Conservation (phyloP, 2,113 vertebrate species). For the Urocynchramus pylzowi region DNA sequence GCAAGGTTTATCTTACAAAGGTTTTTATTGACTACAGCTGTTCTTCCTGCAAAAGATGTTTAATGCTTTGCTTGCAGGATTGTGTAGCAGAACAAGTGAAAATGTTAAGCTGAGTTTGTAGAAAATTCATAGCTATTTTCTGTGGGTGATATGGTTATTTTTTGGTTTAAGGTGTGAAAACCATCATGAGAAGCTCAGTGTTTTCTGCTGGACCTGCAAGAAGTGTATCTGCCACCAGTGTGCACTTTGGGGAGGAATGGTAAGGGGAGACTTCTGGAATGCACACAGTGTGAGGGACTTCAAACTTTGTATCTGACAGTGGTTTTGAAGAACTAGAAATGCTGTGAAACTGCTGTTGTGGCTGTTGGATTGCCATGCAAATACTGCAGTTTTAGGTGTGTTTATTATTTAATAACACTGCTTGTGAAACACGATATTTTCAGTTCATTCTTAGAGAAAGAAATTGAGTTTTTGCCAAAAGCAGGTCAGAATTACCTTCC, state of each 20-base stretch:
- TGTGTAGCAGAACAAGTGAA: neutral
- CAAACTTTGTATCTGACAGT: neutral
- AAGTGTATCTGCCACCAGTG: conserved; percentile 99
- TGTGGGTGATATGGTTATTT: neutral
- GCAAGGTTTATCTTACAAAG: neutral
- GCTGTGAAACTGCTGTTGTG: neutral
- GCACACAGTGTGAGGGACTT: rapidly evolving
- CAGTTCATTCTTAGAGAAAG: neutral
- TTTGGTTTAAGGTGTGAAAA: conserved; percentile 87
- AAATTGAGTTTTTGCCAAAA: neutral
- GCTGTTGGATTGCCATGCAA: neutral
- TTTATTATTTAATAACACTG: neutral
- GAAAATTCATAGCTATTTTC: neutral
- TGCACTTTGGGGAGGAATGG: conserved; percentile 98
- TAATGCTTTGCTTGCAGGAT: neutral
- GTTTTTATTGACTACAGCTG: neutral
- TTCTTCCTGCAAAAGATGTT: neutral
- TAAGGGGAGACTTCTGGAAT: conserved; percentile 48
- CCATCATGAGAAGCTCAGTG: conserved; percentile 97
- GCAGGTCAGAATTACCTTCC: neutral
- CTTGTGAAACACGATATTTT: rapidly evolving
- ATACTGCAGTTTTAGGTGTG: neutral
- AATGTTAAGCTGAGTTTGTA: neutral
- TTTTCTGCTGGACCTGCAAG: conserved; percentile 99
- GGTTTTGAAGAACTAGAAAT: neutral